Conservation (phyloP, 2,888 invertebrate species). For the Emmelina monodactyla region DNA sequence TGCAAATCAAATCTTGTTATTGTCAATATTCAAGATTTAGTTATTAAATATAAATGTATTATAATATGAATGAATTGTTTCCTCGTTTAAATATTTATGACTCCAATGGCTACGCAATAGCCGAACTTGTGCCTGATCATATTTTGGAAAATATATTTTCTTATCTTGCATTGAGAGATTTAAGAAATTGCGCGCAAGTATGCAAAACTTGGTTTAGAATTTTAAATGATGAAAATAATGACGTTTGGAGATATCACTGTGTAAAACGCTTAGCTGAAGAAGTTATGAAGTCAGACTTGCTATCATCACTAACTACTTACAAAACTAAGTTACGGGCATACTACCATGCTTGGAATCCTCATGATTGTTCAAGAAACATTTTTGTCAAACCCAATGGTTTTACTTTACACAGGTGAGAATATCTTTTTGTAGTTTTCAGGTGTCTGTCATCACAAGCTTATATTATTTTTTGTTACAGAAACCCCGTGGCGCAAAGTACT, state of each 20-base stretch:
- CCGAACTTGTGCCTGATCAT: too few relatives aligned
- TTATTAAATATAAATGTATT: too few relatives aligned
- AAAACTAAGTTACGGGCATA: slow-evolving; percentile 94
- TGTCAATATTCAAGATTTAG: too few relatives aligned
- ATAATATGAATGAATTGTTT: too few relatives aligned
- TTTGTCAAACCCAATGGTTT: slow-evolving; percentile 97
- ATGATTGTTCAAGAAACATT: slow-evolving; percentile 96
- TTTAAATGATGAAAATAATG: slow-evolving; percentile 91
- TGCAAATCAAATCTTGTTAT: too few relatives aligned
- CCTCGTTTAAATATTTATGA: too few relatives aligned
- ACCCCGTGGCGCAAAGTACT: slow-evolving; percentile 98
- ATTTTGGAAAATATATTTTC: slow-evolving; percentile 91
- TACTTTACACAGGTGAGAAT: slow-evolving; percentile 82
- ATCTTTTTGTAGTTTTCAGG: too few relatives aligned
- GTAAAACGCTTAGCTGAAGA: slow-evolving; percentile 85
- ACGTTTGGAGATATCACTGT: slow-evolving; percentile 94
- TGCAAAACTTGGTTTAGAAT: slow-evolving; percentile 94
- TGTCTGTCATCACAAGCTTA: too few relatives aligned
- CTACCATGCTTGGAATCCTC: slow-evolving; percentile 96
- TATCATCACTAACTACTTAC: slow-evolving; percentile 87
- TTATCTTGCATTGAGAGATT: slow-evolving; percentile 84
- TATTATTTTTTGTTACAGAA: too few relatives aligned
- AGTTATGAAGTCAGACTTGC: slow-evolving; percentile 86
- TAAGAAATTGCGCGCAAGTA: slow-evolving; percentile 88
- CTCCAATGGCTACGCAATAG: too few relatives aligned